Evolutionary conservation across 2,888 invertebrate genomes (phyloP), one percentile per base, ranked within the genome.

Genomic region (Cyrtodaria siliqua): DNA sequence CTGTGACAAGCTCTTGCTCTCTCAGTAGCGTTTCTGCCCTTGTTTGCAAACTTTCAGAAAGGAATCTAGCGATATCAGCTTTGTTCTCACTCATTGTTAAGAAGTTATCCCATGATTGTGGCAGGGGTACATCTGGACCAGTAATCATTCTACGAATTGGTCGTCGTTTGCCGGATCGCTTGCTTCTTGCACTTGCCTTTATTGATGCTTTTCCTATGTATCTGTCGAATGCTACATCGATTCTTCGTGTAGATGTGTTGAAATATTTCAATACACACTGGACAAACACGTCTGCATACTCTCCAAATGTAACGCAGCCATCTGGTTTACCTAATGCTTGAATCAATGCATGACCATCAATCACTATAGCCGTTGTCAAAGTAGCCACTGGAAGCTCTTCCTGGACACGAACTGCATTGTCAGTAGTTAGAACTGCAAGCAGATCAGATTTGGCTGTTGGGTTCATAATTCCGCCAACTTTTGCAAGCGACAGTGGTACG

Each of bases 321-420:
- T 55, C 14, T n/a, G 76, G 44, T 57, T 74, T 76, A 42, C 76
- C 67, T 27, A 74, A 29, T 16, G 57, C 23, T 38, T 75, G 75
- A 26, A 75, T 66, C 42, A 75, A 42, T 26, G 75, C 75, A 44
- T 52, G 70, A n/a, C 53, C 74, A 74, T 74, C 71, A 23, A 23
- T 53, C 40, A 38, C 8, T 38, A 38, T 16, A 38, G 40, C 16
- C 16, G 40, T 38, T 38, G 40, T 12, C 40, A 53, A 53, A 23
- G 16, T 14, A n/a, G 53, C 16, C 12, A 12, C 24, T 53, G 53
- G 53, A 24, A 53, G 18, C 16, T 53, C 26, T 12, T 9, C 16
- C 26, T 38, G 9, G 16, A 38, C 40, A 38, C 9, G 26, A 53
- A 23, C 24, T 4, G 12, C 53, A 23, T 18, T 53, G 12, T 53